A percentile compares a stretch with the other conserved stretches of the same genome.
phyloP scores from a whole-genome alignment of 1,140 invertebrate genomes.

The Eueides isabella region DNA sequence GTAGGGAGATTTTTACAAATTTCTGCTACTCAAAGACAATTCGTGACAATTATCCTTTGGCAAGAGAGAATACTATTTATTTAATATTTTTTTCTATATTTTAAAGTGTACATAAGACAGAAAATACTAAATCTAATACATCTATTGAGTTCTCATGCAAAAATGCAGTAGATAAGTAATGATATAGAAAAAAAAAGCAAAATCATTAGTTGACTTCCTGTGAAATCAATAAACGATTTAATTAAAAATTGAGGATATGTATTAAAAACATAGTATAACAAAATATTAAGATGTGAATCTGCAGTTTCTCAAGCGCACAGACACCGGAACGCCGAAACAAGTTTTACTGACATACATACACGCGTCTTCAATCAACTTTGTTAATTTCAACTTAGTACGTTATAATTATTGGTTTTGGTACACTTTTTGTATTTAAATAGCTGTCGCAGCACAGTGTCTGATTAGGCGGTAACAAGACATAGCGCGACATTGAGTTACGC shows the following conservation, averaged over 20 bases:
- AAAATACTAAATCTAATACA: no score
- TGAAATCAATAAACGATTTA: background rate
- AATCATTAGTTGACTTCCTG: background rate
- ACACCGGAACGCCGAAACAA: background rate
- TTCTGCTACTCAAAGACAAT: no score
- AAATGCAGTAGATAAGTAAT: constrained; percentile 2
- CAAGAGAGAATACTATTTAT: no score
- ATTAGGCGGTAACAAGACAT: no score
- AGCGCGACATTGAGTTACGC: no score
- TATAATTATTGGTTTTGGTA: background rate
- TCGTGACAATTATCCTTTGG: no score
- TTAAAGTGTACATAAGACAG: no score
- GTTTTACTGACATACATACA: constrained; percentile 12
- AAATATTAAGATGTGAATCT: background rate
- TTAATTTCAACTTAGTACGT: background rate
- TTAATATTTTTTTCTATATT: no score
- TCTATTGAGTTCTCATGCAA: background rate
- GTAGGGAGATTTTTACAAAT: no score
- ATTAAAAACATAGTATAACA: background rate
- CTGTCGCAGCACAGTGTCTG: no score
- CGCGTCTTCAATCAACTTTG: background rate
- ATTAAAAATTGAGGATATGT: background rate
- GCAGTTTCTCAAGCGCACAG: constrained; percentile 1
- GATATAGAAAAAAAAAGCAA: background rate
- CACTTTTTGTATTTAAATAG: background rate